A percentile compares a stretch with the other conserved stretches of the same genome.
phyloP scores from a whole-genome alignment of 2,113 vertebrate species.

The Poeciliopsis prolifica region DNA sequence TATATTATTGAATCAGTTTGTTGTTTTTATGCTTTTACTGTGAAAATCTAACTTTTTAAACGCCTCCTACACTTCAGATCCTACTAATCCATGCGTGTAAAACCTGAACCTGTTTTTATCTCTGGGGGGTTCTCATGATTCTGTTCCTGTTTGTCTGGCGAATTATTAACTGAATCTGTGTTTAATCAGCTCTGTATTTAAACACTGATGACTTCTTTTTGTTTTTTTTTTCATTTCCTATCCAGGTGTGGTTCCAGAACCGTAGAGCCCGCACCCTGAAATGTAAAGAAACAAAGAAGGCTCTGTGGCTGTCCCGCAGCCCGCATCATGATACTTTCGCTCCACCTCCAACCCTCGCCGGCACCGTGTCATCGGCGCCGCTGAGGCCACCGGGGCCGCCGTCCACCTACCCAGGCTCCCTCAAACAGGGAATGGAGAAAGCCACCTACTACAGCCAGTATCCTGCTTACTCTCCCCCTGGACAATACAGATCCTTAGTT shows the following conservation, averaged over 20 bases:
- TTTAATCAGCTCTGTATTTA: not conserved
- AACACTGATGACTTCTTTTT: not conserved
- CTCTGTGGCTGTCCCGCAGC: constrained; percentile 59
- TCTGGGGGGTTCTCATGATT: constrained; percentile 35
- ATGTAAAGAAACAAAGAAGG: constrained; percentile 72
- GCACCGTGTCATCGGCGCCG: not conserved
- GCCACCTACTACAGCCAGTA: constrained; percentile 45
- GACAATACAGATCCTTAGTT: constrained; percentile 46
- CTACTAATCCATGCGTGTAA: constrained; percentile 18
- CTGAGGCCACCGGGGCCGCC: constrained; percentile 36
- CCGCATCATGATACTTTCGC: constrained; percentile 24
- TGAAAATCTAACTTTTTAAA: constrained; percentile 58
- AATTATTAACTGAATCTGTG: constrained; percentile 67
- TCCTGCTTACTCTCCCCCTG: constrained; percentile 26
- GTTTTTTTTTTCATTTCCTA: constrained; percentile 12
- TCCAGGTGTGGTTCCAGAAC: constrained; percentile 83
- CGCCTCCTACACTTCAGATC: constrained; percentile 56
- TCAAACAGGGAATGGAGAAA: constrained; percentile 66
- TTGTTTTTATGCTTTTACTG: constrained; percentile 2
- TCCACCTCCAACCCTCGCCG: constrained; percentile 16
- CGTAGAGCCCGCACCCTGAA: constrained; percentile 79
- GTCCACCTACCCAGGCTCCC: constrained; percentile 45
- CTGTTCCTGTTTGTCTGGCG: constrained; percentile 21
- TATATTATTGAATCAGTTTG: not conserved
- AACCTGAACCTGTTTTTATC: constrained; percentile 53